Evolutionary conservation across 2,888 invertebrate species (phyloP), one percentile per base, ranked within the genome.

Genomic region (Drosophila pseudotalamancana): DNA sequence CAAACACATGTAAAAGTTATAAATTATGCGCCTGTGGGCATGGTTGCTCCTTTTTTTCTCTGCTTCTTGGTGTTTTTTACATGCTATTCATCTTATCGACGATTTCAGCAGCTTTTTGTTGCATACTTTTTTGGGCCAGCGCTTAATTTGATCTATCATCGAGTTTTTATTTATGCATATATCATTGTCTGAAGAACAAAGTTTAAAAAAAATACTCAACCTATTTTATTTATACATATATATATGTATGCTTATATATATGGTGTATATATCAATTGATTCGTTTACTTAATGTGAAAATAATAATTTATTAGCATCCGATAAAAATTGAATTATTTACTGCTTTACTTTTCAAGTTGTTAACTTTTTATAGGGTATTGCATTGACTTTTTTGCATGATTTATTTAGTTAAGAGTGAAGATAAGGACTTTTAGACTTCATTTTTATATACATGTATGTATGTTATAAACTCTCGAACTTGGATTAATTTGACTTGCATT

Each of bases 101-200:
- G 12, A 40, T 45, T 43, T 68, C 49, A 65, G 57, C 53, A 25
- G 25, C 45, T 51, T 63, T 51, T 46, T 21, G 31, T 63, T 14
- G 29, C 60, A 49, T 49, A 60, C 27, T 49, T 43, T 57, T 31
- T 23, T 27, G 19, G 27, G 49, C 29, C 29, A 29, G 9, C 6
- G 3, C 21, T 25, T 8, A 21, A 35, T 23, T 12, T 18, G 21
- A 2, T n/a, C 1, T 3, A 12, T 14, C 23, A 32, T 39, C 11
- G 12, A 55, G 14, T 18, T 51, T n/a, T 27, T 14, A 6, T 18
- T 4, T n/a, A 3, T 14, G 8, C 11, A 11, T n/a, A 16, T 18
- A 43, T 19, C 12, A 27, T 27, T 27, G 11, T n/a, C n/a, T n/a
- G n/a, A 27, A 27, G 9, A 27, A 27, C 9, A 9, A 29, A 29